Conservation (phyloP, 1,140 invertebrate genomes). For the Lanistes nyassanus region DNA sequence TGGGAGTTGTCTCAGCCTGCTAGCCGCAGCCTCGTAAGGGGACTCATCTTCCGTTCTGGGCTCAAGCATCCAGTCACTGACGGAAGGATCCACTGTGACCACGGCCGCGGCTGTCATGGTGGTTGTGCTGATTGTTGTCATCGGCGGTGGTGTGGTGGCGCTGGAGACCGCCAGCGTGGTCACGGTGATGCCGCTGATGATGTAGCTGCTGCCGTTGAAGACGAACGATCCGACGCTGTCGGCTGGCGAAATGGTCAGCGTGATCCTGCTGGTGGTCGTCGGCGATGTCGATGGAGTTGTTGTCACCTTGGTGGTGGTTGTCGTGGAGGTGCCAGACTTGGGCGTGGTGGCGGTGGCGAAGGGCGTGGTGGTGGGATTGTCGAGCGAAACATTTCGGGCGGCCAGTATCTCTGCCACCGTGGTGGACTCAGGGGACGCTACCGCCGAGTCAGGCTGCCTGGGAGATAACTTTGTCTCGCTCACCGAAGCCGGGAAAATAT, state of each 20-base stretch:
- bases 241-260: slow-evolving; percentile 3
- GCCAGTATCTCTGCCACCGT: slow-evolving; percentile 27
- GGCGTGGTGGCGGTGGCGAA: slow-evolving; percentile 14
- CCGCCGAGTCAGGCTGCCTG: neutral
- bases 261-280: slow-evolving; percentile 9
- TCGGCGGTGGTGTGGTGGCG: slow-evolving; percentile 10
- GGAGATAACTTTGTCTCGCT: slow-evolving; percentile 12
- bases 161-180: slow-evolving; percentile 20
- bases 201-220: slow-evolving; percentile 32
- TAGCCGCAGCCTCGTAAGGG: slow-evolving; percentile 18
- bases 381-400: slow-evolving; percentile 8
- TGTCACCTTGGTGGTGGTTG: neutral
- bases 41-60: slow-evolving; percentile 17
- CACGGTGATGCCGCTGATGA: slow-evolving; percentile 34
- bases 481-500: slow-evolving; percentile 33
- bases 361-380: slow-evolving; percentile 13
- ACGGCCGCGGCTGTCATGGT: slow-evolving; percentile 2
- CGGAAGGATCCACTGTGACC: slow-evolving; percentile 10
- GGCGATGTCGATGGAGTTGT: slow-evolving; percentile 25
- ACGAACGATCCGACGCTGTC: slow-evolving; percentile 15
- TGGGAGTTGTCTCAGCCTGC: slow-evolving; percentile 23
- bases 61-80: slow-evolving; percentile 26
- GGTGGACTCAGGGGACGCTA: slow-evolving; percentile 1
- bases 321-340: neutral
- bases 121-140: neutral